phyloP scores from a whole-genome alignment of 2,113 vertebrate genomes.

The Gavia stellata region DNA sequence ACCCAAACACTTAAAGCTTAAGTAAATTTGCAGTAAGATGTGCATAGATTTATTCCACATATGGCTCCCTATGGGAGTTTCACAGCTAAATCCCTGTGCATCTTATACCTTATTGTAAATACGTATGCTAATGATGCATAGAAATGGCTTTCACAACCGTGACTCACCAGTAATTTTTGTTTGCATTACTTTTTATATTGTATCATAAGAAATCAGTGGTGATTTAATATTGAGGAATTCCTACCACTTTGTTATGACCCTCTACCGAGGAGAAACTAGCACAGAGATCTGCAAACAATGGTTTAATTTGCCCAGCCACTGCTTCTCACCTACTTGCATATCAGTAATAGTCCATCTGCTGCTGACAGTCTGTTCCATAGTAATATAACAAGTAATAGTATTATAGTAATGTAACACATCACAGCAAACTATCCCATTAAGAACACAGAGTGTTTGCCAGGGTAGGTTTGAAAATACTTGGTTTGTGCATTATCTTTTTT shows the following conservation, averaged over 20 bases:
- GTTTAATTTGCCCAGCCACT: constrained; percentile 15
- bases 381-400: not conserved
- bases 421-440: constrained; percentile 31
- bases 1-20: constrained; percentile 1
- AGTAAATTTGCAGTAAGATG: constrained; percentile 29
- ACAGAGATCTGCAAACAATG: constrained; percentile 4
- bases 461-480: constrained; percentile 22
- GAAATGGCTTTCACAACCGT: not conserved
- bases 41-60: constrained; percentile 36
- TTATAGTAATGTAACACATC: not conserved
- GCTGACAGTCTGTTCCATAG: constrained; percentile 21
- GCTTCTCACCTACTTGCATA: constrained; percentile 28
- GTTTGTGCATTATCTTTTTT: not conserved
- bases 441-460: not conserved
- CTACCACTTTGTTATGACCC: not conserved
- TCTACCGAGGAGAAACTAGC: not conserved
- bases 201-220: not conserved
- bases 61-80: constrained; percentile 11
- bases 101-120: constrained; percentile 32
- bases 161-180: not conserved
- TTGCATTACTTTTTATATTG: constrained; percentile 4
- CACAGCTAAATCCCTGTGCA: not conserved
- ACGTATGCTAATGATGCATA: not conserved
- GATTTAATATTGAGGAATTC: not conserved
- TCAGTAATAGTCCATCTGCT: constrained; percentile 57